Evolutionary conservation across 1,140 invertebrate species (phyloP), one percentile per base, ranked within the genome.

Genomic region (Conus betulinus): DNA sequence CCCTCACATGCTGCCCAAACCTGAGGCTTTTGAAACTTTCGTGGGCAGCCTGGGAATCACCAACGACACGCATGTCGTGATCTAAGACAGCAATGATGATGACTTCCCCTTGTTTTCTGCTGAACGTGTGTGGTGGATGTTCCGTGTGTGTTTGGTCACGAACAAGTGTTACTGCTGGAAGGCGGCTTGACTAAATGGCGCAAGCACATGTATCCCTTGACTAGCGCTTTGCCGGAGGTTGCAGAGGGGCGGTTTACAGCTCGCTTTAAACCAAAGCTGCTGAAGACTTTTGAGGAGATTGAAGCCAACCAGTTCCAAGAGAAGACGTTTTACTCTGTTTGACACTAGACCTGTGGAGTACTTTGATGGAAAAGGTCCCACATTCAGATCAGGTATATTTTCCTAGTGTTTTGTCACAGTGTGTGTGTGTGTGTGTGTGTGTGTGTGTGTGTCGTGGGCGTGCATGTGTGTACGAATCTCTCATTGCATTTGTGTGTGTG

Each of bases 111-210:
- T 94, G 15, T 94, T 94, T 84, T 94, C 94, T 17, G 93, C 94
- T 10, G 93, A 91, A 23, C 83, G 94, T 78, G 93, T 92, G 78
- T 95, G 94, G 94, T 95, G 93, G 93, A 94, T 91, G 57, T 94
- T 95, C 85, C 88, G 90, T 83, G 88, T 92, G 0, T 39, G 39
- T 95, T 94, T 90, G 94, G 94, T 25, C 94, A 95, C 88, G 67
- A 91, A 11, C 84, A 82, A 5, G 91, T 95, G 20, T 95, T 93
- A 3, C 88, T 95, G 52, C 88, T 95, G 57, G 91, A 94, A 88
- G 94, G 94, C 60, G 94, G 94, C 10, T 89, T 95, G 39, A 90
- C 86, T 5, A 91, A 92, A 82, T 95, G 94, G 94, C 90, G 88
- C 51, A 78, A 84, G 53, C 88, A 90, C 78, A 87, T 85, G 3